These are phyloP conservation scores for Meloe dianella DNA, from an alignment of 2,888 invertebrate species.

Conservation along the genomic window DNA sequence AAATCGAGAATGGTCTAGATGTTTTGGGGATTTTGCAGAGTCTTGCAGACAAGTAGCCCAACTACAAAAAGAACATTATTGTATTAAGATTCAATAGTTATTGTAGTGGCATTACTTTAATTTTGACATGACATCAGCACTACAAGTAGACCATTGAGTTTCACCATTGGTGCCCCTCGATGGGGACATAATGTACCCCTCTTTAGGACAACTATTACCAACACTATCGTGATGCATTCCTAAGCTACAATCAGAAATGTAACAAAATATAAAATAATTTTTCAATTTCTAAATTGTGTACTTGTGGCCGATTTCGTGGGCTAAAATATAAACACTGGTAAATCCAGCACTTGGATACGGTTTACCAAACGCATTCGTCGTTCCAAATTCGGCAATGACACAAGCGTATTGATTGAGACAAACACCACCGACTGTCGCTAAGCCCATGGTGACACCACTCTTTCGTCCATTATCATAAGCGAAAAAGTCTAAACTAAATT, in stretches of 20 bases:
- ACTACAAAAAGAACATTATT: slow-evolving; percentile 51
- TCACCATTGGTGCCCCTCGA: slow-evolving; percentile 79
- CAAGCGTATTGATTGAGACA: slow-evolving; percentile 76
- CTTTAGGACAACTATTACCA: slow-evolving; percentile 74
- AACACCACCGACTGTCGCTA: slow-evolving; percentile 81
- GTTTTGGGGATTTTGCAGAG: slow-evolving; percentile 60
- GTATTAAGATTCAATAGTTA: neutral
- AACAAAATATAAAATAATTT: slow-evolving; percentile 8
- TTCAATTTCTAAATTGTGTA: slow-evolving; percentile 53
- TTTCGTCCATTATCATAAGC: slow-evolving; percentile 72
- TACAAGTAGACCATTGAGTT: slow-evolving; percentile 79
- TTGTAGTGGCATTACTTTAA: slow-evolving; percentile 60
- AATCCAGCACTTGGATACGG: slow-evolving; percentile 86
- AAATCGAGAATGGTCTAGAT: slow-evolving; percentile 68
- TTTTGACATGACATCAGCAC: slow-evolving; percentile 69
- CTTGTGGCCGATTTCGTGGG: slow-evolving; percentile 87
- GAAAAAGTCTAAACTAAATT: slow-evolving; percentile 72
- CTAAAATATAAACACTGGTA: slow-evolving; percentile 80
- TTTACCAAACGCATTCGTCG: slow-evolving; percentile 73
- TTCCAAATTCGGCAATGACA: slow-evolving; percentile 79
- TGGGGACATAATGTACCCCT: slow-evolving; percentile 83
- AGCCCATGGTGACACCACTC: slow-evolving; percentile 79
- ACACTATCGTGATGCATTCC: slow-evolving; percentile 83
- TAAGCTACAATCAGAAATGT: slow-evolving; percentile 61
- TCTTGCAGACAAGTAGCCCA: slow-evolving; percentile 73